Conservation (phyloP, 64 coral and sea anemone species). For the Montipora cactus region DNA sequence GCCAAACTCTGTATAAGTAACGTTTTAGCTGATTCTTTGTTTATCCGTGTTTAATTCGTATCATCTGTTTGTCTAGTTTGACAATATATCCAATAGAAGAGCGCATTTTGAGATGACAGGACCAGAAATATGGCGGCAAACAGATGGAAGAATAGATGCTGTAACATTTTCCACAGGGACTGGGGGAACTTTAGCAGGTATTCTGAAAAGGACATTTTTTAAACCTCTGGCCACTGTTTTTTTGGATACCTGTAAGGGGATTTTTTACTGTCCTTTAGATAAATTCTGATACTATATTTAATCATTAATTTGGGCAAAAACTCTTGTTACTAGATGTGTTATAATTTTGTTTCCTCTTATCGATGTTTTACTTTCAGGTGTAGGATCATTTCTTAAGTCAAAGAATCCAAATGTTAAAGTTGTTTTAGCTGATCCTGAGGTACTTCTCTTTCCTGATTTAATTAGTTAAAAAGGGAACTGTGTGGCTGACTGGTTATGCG, state of each 20-base stretch:
- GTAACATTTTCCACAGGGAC: conserved; percentile 91
- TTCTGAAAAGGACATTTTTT: neutral
- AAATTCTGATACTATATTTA: no score
- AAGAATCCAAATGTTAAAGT: conserved; percentile 93
- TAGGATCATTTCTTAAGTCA: conserved; percentile 87
- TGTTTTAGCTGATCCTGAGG: conserved; percentile 93
- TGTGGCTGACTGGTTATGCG: no score
- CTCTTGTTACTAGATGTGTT: no score
- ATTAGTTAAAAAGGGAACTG: neutral
- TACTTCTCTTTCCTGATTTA: neutral
- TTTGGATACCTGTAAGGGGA: no score
- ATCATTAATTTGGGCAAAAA: no score
- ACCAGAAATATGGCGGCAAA: conserved; percentile 98
- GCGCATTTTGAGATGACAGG: conserved; percentile 98
- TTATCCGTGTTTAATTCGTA: no score
- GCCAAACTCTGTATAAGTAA: no score
- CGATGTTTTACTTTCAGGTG: conserved; percentile 49
- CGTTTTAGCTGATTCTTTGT: no score
- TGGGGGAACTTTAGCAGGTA: conserved; percentile 94
- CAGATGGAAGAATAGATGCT: conserved; percentile 88
- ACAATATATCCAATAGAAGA: conserved; percentile 92
- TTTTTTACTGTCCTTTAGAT: no score
- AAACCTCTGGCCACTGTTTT: neutral
- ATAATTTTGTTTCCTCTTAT: neutral
- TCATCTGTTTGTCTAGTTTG: conserved; percentile 68